phyloP scores from a whole-genome alignment of 2,797 vertebrate genomes.

The Rhinoraja longicauda region DNA sequence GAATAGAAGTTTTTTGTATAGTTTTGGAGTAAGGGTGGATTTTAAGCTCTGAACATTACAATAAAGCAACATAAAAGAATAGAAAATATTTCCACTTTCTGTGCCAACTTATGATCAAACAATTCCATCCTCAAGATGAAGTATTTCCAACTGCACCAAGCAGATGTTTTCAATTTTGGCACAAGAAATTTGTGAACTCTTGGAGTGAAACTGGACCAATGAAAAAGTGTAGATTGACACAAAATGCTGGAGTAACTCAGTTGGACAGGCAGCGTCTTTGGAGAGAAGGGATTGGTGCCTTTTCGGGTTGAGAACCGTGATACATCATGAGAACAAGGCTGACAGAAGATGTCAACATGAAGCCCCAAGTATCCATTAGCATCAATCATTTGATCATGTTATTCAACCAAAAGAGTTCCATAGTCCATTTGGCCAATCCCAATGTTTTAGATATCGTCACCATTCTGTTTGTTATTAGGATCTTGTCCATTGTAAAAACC shows the following conservation, averaged over 20 bases:
- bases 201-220: neutral
- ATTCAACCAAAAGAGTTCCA: neutral
- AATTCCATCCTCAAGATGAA: neutral
- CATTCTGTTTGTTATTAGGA: no score
- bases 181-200: neutral
- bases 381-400: neutral
- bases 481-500: no score
- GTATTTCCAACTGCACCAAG: neutral
- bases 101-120: neutral
- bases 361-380: neutral
- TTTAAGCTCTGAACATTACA: neutral
- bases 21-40: neutral
- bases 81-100: neutral
- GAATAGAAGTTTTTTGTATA: neutral
- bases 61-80: neutral
- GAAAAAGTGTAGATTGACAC: neutral
- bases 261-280: no score
- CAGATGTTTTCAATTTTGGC: neutral
- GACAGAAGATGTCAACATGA: neutral
- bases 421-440: neutral
- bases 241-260: no score
- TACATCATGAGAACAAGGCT: neutral
- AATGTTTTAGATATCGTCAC: neutral
- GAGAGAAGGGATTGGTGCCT: no score
- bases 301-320: no score